Base-by-base conservation (phyloP, 2,113 vertebrate species). In the Vombatus ursinus region DNA sequence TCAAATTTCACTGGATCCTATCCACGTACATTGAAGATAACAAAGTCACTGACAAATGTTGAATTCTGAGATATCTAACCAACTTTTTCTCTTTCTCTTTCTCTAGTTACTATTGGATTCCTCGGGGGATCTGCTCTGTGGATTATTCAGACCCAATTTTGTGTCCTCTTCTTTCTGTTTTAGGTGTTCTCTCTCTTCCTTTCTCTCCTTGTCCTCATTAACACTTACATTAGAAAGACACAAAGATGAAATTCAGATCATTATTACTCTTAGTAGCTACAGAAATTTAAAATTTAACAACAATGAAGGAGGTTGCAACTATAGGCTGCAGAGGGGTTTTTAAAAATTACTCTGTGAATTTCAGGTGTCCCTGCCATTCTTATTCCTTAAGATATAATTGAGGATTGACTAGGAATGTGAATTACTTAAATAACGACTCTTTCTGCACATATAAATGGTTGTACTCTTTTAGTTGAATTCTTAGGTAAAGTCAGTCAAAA, bases 331-430 rank as follows among this genome's bases (percentile, higher is more conserved):
- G 91, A 94, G 52, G 47, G 49, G 22, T 52, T 92, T 93, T 91
- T 54, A 84, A 50, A 94, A 91, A 50, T 50, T 44, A 19, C 37
- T 23, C 92, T 48, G 52, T 31, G 4, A 25, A 19, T 91, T 96
- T 95, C 28, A 90, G 89, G 92, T 91, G 54, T 89, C 89, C 31
- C 24, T 61, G 51, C 94, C 77, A 0, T 54, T 92, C 90, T 95
- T 68, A 93, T 10, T 93, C 14, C 22, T 28, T 68, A 23, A 12
- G 0, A 24, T 89, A 89, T 89, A 89, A 22, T n/a, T 92, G 84
- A 49, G 50, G 47, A 57, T 50, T 95, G n/a, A 48, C 31, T 90
- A n/a, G 61, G 51, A 49, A 92, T 53, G 52, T 25, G 52, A n/a
- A 23, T 91, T 57, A 89, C 52, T 53, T 8, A 90, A 61, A 51